Evolutionary conservation across 2,888 invertebrate genomes (phyloP).

Genomic region (Physocephala rufipes): DNA sequence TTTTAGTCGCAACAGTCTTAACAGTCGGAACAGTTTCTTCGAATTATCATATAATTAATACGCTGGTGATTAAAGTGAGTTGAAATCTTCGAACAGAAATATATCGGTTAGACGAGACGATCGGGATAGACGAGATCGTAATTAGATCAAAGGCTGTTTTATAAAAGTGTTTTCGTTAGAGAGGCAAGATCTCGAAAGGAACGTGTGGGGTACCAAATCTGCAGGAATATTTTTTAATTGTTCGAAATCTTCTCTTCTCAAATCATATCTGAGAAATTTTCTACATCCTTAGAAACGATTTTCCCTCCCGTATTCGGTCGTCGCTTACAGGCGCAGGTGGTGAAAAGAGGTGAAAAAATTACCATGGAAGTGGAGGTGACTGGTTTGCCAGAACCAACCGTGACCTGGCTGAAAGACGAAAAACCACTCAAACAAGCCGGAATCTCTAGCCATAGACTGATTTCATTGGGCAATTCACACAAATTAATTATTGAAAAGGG

Average conservation of each 20-base stretch:
- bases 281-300: constrained; percentile 71
- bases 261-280: background rate
- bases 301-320: constrained; percentile 84
- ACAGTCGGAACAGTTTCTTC: too few relatives aligned
- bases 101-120: too few relatives aligned
- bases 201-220: too few relatives aligned
- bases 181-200: too few relatives aligned
- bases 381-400: constrained; percentile 78
- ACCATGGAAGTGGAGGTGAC: constrained; percentile 81
- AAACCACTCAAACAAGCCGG: constrained; percentile 70
- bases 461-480: constrained; percentile 75
- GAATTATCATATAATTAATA: too few relatives aligned
- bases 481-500: constrained; percentile 78
- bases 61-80: too few relatives aligned
- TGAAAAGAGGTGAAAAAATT: constrained; percentile 76
- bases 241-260: background rate
- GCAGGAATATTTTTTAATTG: constrained; percentile 3
- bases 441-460: constrained; percentile 68
- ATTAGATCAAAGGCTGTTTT: too few relatives aligned
- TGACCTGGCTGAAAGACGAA: constrained; percentile 80
- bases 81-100: too few relatives aligned
- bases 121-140: too few relatives aligned
- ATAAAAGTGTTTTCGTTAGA: too few relatives aligned
- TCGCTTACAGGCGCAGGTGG: constrained; percentile 78
- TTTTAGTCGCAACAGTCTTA: background rate